Conservation (phyloP, 2,797 vertebrate genomes). For the Phoebastria nigripes region DNA sequence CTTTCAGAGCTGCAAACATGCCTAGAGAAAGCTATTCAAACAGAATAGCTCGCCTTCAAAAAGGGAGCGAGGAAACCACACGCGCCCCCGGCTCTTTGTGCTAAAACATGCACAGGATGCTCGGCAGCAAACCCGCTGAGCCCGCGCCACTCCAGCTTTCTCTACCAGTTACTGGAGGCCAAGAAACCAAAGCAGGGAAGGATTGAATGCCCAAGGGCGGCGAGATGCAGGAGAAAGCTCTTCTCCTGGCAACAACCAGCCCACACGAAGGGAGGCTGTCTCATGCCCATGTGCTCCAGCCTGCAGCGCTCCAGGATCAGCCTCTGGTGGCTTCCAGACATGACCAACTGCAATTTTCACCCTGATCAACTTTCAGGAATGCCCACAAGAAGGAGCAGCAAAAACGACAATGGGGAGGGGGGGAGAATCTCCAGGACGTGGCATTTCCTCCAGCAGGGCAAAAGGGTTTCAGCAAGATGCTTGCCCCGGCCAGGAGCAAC, state of each 20-base stretch:
- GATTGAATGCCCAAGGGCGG: not conserved
- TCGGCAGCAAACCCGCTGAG: not conserved
- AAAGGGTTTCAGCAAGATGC: not conserved
- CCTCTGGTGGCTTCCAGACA: slow-evolving; percentile 69
- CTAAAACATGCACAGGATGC: not conserved
- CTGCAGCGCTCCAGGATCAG: slow-evolving; percentile 54
- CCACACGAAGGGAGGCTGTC: slow-evolving; percentile 37
- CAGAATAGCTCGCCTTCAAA: not conserved
- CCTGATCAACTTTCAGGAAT: slow-evolving; percentile 78
- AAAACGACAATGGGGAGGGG: not conserved
- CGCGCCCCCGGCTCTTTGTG: not conserved
- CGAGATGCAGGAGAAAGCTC: slow-evolving; percentile 5
- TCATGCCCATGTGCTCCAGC: slow-evolving; percentile 47
- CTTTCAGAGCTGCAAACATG: slow-evolving; percentile 48
- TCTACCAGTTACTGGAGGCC: not conserved
- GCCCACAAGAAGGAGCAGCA: slow-evolving; percentile 48
- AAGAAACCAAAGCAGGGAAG: not conserved
- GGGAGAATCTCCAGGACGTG: not conserved
- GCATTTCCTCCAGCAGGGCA: not conserved
- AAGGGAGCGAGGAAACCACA: not conserved
- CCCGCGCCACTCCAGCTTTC: not conserved
- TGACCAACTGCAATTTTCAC: slow-evolving; percentile 73
- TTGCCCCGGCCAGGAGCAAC: not conserved
- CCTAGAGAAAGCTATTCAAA: slow-evolving; percentile 50
- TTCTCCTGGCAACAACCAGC: slow-evolving; percentile 31